These are phyloP conservation scores for Stenolophus ochropezus DNA, from an alignment of 2,888 invertebrate genomes.

Conservation along the genomic window DNA sequence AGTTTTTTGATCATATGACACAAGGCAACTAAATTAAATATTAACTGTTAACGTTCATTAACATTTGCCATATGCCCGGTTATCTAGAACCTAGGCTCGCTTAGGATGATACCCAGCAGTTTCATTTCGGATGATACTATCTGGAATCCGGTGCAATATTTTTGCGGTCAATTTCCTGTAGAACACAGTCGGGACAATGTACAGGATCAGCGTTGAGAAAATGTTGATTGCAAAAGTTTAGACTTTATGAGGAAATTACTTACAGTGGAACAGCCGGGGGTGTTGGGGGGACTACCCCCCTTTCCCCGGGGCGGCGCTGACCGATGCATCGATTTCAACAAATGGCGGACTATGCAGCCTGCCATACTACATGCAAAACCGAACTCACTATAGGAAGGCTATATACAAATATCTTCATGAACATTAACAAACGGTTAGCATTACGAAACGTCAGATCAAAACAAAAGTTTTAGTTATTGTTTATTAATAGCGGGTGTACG, in stretches of 20 bases:
- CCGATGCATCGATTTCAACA: conserved; percentile 43
- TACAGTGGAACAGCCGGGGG: conserved; percentile 13
- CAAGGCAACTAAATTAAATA: too few species aligned
- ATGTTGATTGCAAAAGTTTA: conserved; percentile 60
- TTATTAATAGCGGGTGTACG: too few species aligned
- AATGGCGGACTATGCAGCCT: conserved; percentile 20
- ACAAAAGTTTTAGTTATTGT: too few species aligned
- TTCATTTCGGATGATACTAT: not conserved
- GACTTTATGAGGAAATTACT: conserved; percentile 60
- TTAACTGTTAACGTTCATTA: too few species aligned
- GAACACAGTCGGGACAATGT: not conserved
- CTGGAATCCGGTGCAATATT: not conserved
- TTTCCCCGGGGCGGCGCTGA: not conserved
- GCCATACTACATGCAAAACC: not conserved
- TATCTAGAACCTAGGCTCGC: too few species aligned
- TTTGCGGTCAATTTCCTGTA: not conserved
- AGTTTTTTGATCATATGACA: too few species aligned
- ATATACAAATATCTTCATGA: not conserved
- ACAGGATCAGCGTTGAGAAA: conserved; percentile 47
- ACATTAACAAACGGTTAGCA: too few species aligned
- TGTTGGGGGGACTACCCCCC: not conserved
- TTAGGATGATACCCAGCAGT: too few species aligned
- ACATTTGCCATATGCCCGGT: too few species aligned
- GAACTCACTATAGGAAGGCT: not conserved
- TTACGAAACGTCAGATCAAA: too few species aligned